Percentiles rank a stretch among this genome's conserved stretches.
These are phyloP conservation scores for Corythoichthys haematopterus DNA, from an alignment of 2,113 vertebrate species.

Conservation along the genomic window DNA sequence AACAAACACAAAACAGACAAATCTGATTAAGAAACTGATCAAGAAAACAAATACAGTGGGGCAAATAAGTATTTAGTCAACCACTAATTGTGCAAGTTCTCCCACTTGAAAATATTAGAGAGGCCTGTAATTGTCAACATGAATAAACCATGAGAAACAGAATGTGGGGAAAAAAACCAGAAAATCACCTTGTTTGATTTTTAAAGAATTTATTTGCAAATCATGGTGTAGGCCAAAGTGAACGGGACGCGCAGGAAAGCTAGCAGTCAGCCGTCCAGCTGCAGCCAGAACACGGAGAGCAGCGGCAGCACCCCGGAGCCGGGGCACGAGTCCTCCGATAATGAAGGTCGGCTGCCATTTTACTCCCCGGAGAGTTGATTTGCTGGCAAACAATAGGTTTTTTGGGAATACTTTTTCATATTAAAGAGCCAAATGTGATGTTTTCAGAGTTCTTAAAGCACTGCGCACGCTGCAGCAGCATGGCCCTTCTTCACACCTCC, in stretches of 20 bases:
- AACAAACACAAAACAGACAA: too few species aligned
- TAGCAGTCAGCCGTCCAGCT: slow-evolving; percentile 88
- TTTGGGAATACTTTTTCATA: neutral
- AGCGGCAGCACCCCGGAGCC: slow-evolving; percentile 93
- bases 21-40: too few species aligned
- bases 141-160: too few species aligned
- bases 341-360: slow-evolving; percentile 71
- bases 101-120: too few species aligned
- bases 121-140: too few species aligned
- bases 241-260: slow-evolving; percentile 79
- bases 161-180: too few species aligned
- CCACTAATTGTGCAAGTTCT: too few species aligned
- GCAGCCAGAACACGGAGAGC: slow-evolving; percentile 92
- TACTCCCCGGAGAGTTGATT: too few species aligned
- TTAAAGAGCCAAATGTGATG: neutral
- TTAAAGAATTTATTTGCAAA: too few species aligned
- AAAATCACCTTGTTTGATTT: too few species aligned
- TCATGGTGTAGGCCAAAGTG: slow-evolving; percentile 43
- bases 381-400: neutral
- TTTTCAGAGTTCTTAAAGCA: slow-evolving; percentile 74
- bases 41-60: too few species aligned
- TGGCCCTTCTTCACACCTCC: slow-evolving; percentile 81
- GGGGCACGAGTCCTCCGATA: slow-evolving; percentile 87
- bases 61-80: too few species aligned
- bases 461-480: slow-evolving; percentile 79